Evolutionary conservation across 2,888 invertebrate genomes (phyloP), one percentile per base, ranked within the genome.

Genomic region (Bombylius major): DNA sequence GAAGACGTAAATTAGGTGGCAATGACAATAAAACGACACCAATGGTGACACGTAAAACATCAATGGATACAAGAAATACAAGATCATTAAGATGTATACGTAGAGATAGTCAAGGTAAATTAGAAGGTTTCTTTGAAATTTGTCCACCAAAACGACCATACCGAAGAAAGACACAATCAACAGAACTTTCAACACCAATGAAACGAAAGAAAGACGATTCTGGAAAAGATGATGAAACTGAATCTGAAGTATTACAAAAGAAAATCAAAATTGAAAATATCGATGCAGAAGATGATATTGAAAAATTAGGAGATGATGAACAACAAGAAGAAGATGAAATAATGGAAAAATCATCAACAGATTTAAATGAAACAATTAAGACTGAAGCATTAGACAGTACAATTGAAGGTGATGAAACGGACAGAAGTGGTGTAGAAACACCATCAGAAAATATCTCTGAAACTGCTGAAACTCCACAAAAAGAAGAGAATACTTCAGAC

Each of bases 241-340:
- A 55, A 23, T 55, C 55, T 32, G 8, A 8, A 11, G 8, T 42
- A 11, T 4, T 42, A 11, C 39, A 42, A 42, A 42, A 42, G 39
- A 42, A 42, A 42, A 42, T 42, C 5, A 55, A 55, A 48, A 51
- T 47, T 34, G 48, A 51, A 39, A 51, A 56, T 42, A 14, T 56
- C 47, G 50, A 56, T 53, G 36, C 78, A 77, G 75, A 77, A 77
- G 52, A 78, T 77, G 65, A 76, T 74, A 59, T 78, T 78, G 64
- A 78, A 5, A 42, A 42, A 77, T 63, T 78, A 77, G 62, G 73
- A 76, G 58, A 77, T 77, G 64, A 77, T 76, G 65, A 75, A 74
- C 45, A 50, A 31, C n/a, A 32, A 6, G 49, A 53, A 53, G 56
- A 48, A 5, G 42, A 49, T 50, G 49, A 49, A 34, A 42, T 45